Base-by-base conservation (phyloP, 2,113 vertebrate genomes). In the Ia io region DNA sequence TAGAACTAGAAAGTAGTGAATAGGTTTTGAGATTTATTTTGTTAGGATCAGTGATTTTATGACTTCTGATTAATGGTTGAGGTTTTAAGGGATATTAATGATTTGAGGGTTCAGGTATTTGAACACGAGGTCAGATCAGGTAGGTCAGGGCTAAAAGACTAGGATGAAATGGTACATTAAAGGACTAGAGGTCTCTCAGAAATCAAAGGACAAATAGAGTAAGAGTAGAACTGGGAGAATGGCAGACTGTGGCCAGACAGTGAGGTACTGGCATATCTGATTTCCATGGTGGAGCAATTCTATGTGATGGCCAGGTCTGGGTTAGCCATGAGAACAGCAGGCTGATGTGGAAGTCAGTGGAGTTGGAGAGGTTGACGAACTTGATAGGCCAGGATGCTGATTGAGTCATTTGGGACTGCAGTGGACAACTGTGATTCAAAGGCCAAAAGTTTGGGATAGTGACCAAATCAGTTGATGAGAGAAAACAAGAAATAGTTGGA, bases 11-110 rank as follows among this genome's bases (percentile, higher is more conserved):
- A 83, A 25, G 14, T 82, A 91, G 20, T 88, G 37, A 91, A 78
- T 94, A 20, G 22, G 14, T 77, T 94, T 94, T 94, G 44, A 42
- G 9, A 80, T 93, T 92, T 70, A 77, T 80, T 88, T 96, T 78
- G 32, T 42, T 61, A 70, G 47, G 5, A 92, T 88, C 85, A 80
- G 35, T 32, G 13, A 86, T 9, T 88, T 88, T 80, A 77, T 87
- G 35, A 13, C 32, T 94, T 87, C 56, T 89, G 56, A 61, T 32
- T 63, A 83, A 87, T 79, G 40, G 70, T n/a, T 63, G 37, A 84
- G 44, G 65, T 87, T 92, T 69, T 76, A 90, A 32, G 22, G 13
- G 10, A 9, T 96, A 77, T 53, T 35, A 77, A 67, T 67, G n/a
- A 71, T 85, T 85, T 91, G 42, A 65, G 11, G 70, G 32, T 79